Conservation (phyloP, 2,888 invertebrate species). For the Drosophila suboccidentalis region DNA sequence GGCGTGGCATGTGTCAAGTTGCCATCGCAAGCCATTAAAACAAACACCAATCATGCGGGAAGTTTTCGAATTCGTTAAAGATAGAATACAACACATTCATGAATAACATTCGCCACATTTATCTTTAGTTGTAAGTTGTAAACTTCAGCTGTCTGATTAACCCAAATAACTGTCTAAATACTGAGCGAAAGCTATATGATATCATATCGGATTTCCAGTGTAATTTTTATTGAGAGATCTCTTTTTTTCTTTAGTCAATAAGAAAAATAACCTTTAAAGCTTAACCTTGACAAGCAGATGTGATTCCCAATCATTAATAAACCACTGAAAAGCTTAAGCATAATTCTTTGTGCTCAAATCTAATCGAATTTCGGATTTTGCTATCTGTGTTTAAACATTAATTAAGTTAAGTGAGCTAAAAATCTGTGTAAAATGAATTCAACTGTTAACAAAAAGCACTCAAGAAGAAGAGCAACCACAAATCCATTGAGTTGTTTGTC, state of each 20-base stretch:
- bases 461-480: slow-evolving; percentile 11
- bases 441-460: slow-evolving; percentile 9
- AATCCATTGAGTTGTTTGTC: slow-evolving; percentile 3
- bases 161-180: slow-evolving; percentile 13
- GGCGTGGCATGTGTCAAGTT: slow-evolving; percentile 73
- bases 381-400: background rate
- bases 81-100: slow-evolving; percentile 3
- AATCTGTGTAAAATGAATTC: background rate
- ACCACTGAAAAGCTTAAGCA: background rate
- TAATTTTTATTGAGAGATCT: background rate
- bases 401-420: slow-evolving; percentile 1
- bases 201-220: background rate
- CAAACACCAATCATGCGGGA: slow-evolving; percentile 47
- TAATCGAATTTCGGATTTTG: too few relatives aligned
- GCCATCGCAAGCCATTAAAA: slow-evolving; percentile 39
- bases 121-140: background rate
- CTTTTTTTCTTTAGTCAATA: background rate
- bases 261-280: background rate
- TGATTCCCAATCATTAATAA: background rate
- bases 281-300: background rate
- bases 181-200: slow-evolving; percentile 2
- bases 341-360: background rate
- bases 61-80: background rate
- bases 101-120: slow-evolving; percentile 2
- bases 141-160: background rate